A percentile compares a stretch with the other conserved stretches of the same genome.
phyloP scores from a whole-genome alignment of 2,113 vertebrate genomes.

The Propithecus coquereli region DNA sequence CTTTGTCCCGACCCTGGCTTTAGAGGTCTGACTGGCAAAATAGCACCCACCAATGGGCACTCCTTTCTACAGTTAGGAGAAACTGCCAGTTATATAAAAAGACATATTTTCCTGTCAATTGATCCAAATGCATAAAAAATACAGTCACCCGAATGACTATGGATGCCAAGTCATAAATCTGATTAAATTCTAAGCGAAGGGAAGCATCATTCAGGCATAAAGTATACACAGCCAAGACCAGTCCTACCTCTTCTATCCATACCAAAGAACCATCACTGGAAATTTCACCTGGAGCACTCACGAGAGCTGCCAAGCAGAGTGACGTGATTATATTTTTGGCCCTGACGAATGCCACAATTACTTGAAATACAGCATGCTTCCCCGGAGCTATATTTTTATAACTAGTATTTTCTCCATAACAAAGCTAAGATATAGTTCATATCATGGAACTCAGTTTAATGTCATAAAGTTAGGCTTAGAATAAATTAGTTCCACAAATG shows the following conservation, averaged over 20 bases:
- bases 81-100: not conserved
- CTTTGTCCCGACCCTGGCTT: not conserved
- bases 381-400: constrained; percentile 8
- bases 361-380: constrained; percentile 37
- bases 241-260: not conserved
- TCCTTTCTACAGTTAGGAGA: not conserved
- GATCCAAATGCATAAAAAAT: constrained; percentile 47
- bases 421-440: constrained; percentile 51
- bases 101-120: not conserved
- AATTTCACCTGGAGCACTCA: constrained; percentile 13
- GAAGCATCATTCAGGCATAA: constrained; percentile 15
- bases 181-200: constrained; percentile 35
- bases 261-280: not conserved
- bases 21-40: not conserved
- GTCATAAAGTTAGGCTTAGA: constrained; percentile 51
- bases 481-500: constrained; percentile 68
- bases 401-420: constrained; percentile 52
- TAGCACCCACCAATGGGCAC: no score
- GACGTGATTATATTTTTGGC: constrained; percentile 3
- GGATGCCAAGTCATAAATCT: constrained; percentile 29
- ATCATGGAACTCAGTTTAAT: constrained; percentile 53
- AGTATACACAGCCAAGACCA: not conserved
- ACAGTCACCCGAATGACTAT: constrained; percentile 14
- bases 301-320: not conserved
- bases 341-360: not conserved